phyloP scores from a whole-genome alignment of 2,888 invertebrate genomes.

The Netelia fuscicornis region DNA sequence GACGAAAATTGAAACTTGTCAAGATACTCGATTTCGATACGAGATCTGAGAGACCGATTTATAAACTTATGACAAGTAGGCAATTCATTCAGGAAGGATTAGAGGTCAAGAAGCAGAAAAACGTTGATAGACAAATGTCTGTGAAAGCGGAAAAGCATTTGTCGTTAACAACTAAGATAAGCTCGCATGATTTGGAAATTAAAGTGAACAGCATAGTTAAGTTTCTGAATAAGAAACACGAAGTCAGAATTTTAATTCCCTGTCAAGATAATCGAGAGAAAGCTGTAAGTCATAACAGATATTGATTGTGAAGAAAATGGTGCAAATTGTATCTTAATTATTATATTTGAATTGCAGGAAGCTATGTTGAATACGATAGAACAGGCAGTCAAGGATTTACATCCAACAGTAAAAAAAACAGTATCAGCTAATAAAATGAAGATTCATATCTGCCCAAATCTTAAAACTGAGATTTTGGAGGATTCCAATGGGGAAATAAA shows the following conservation, averaged over 20 bases:
- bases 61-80: constrained; percentile 90
- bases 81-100: constrained; percentile 85
- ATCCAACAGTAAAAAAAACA: constrained; percentile 3
- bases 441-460: constrained; percentile 41
- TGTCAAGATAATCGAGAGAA: constrained; percentile 69
- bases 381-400: constrained; percentile 26
- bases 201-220: constrained; percentile 81
- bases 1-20: constrained; percentile 89
- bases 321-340: neutral
- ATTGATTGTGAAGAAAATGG: constrained; percentile 2
- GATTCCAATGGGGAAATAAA: neutral
- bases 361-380: constrained; percentile 25
- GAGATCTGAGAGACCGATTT: constrained; percentile 89
- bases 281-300: constrained; percentile 68
- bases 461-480: neutral
- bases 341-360: constrained; percentile 37
- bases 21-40: constrained; percentile 89
- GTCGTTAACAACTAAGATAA: constrained; percentile 79
- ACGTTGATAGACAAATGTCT: constrained; percentile 33
- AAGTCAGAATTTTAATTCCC: constrained; percentile 78
- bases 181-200: constrained; percentile 80
- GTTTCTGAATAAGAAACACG: constrained; percentile 79
- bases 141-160: constrained; percentile 79
- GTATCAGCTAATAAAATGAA: constrained; percentile 16
- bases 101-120: constrained; percentile 70